A percentile compares a stretch with the other conserved stretches of the same genome.
phyloP scores from a whole-genome alignment of 1,140 invertebrate species.

The Aphaenogaster ashmeadi region DNA sequence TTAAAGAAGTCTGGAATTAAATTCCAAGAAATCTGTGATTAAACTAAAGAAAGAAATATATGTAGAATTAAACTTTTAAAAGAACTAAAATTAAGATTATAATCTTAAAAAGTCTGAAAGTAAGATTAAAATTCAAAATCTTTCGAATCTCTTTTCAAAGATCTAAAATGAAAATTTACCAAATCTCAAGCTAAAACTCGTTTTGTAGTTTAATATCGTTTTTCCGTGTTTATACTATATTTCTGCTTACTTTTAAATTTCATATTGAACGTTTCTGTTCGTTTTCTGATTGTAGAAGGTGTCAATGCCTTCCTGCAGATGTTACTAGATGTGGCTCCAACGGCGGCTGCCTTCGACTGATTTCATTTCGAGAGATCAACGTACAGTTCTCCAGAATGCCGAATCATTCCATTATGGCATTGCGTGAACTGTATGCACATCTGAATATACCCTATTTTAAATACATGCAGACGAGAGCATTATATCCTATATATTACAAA shows the following conservation, averaged over 20 bases:
- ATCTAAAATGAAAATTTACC: background rate
- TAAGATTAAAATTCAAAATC: background rate
- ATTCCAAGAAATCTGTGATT: background rate
- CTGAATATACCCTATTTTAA: constrained; percentile 78
- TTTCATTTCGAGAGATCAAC: constrained; percentile 67
- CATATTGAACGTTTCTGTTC: background rate
- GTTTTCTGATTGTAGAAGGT: constrained; percentile 90
- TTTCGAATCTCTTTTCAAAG: background rate
- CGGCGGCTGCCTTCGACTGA: constrained; percentile 92
- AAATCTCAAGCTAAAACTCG: constrained; percentile 2
- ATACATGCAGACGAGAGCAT: constrained; percentile 69
- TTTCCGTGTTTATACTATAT: background rate
- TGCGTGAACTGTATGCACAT: constrained; percentile 58
- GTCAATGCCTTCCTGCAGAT: constrained; percentile 96
- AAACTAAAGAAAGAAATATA: background rate
- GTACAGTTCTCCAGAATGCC: constrained; percentile 72
- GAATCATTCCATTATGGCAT: constrained; percentile 83
- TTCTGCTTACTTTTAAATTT: background rate
- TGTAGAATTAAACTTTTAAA: background rate
- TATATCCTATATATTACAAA: constrained; percentile 74
- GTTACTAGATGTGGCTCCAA: constrained; percentile 96
- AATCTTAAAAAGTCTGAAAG: background rate
- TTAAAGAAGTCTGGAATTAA: background rate
- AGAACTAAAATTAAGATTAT: background rate
- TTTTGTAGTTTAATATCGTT: background rate